Evolutionary conservation across 1,140 invertebrate species (phyloP), one percentile per base, ranked within the genome.

Genomic region (Lordiphosa collinella): DNA sequence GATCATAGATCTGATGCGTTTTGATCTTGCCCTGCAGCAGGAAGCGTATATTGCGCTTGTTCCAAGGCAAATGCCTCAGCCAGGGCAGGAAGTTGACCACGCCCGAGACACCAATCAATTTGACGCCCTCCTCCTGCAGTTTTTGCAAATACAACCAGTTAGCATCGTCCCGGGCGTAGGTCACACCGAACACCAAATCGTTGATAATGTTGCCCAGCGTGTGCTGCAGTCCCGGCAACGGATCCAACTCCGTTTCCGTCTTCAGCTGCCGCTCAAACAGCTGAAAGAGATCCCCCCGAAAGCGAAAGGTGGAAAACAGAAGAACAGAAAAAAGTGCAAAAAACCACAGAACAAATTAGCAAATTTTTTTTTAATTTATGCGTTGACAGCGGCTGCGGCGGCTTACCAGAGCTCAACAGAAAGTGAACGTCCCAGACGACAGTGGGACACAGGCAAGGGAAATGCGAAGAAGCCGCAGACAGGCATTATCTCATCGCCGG

Each of bases 71-170:
- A 57, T 60, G 69, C 0, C 74, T 55, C 34, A 79, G 89, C 88
- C 94, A 93, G 18, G 96, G 95, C 35, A 96, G 89, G 86, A 96
- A 96, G 86, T 96, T 97, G 0, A 96, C 89, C 10, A 93, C 91
- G 1, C 94, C 95, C 7, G 95, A 93, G 6, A 96, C 91, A 0
- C 95, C 94, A 61, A 96, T 94, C 53, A 93, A 90, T 79, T 95
- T 94, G 16, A 93, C 92, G 1, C 95, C 95, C 80, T 95, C 93
- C 82, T 96, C 94, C 86, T 96, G 94, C 12, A 95, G 87, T 53
- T 92, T 82, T 65, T 93, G 91, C 38, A 96, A 87, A 92, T 93
- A 95, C 18, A 89, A 90, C 95, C 95, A 96, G 9, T 92, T 92
- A 49, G 91, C 89, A 72, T 96, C 93, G 22, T 94, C 89, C 50